A percentile compares a stretch with the other conserved stretches of the same genome.
phyloP scores from a whole-genome alignment of 2,888 invertebrate species.

The Drepana falcataria region DNA sequence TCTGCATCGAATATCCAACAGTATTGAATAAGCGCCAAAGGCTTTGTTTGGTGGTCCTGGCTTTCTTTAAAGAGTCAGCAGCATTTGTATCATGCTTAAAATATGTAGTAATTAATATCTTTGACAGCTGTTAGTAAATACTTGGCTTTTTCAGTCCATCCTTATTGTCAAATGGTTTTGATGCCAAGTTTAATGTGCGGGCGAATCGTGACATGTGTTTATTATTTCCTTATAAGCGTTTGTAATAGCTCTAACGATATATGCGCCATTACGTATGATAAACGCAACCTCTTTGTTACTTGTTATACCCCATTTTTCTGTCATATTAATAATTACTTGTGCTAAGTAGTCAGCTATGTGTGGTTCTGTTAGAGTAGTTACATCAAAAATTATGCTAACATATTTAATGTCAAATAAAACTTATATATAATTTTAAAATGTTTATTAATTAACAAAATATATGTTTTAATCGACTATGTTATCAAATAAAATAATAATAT shows the following conservation, averaged over 20 bases:
- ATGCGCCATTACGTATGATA: slow-evolving; percentile 17
- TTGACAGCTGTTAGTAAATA: slow-evolving; percentile 23
- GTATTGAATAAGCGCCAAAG: slow-evolving; percentile 19
- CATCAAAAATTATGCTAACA: slow-evolving; percentile 17
- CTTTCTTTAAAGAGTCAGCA: slow-evolving; percentile 22
- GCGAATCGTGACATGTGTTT: slow-evolving; percentile 23
- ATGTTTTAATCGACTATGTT: too few relatives aligned
- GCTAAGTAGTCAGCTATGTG: slow-evolving; percentile 20
- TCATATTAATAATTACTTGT: slow-evolving; percentile 16
- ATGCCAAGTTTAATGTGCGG: slow-evolving; percentile 22
- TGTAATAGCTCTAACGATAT: slow-evolving; percentile 20
- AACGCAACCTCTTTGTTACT: slow-evolving; percentile 18
- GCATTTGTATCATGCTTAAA: slow-evolving; percentile 24
- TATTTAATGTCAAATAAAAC: slow-evolving; percentile 14
- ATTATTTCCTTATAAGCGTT: slow-evolving; percentile 20
- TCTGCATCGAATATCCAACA: slow-evolving; percentile 3
- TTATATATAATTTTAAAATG: too few relatives aligned
- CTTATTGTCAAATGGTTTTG: slow-evolving; percentile 21
- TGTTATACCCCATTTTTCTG: slow-evolving; percentile 16
- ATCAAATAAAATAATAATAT: too few relatives aligned
- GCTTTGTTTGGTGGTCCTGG: slow-evolving; percentile 17
- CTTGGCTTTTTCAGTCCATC: slow-evolving; percentile 22
- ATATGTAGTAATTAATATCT: slow-evolving; percentile 22
- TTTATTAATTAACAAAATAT: too few relatives aligned
- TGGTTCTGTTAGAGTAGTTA: slow-evolving; percentile 16